Evolutionary conservation across 2,113 vertebrate species (phyloP).

Genomic region (Melanerpes aurifrons): DNA sequence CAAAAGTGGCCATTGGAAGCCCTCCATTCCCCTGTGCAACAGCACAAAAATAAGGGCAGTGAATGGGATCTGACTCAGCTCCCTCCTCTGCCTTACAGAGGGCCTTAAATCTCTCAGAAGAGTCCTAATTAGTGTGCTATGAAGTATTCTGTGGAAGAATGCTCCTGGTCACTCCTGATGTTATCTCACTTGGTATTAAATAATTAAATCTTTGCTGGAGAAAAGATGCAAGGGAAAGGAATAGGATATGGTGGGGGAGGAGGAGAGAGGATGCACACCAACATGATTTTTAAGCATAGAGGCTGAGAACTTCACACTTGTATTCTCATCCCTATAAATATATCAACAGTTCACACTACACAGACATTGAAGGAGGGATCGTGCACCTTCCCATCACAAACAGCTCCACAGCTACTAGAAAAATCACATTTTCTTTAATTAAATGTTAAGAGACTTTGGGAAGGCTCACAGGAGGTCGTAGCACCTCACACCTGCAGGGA

Average conservation of each 20-base stretch:
- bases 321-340: not conserved
- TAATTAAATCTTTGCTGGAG: conserved; percentile 48
- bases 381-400: not conserved
- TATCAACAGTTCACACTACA: not conserved
- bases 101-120: conserved; percentile 40
- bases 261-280: not conserved
- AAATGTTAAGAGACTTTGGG: not conserved
- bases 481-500: not conserved
- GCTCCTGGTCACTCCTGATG: conserved; percentile 27
- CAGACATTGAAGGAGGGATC: not conserved
- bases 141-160: conserved; percentile 34
- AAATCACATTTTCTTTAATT: not conserved
- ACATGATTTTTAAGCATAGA: not conserved
- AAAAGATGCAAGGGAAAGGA: not conserved
- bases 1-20: not conserved
- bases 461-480: not conserved
- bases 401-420: not conserved
- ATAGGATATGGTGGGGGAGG: no score
- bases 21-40: not conserved
- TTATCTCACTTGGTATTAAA: conserved; percentile 57
- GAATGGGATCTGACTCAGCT: not conserved
- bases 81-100: conserved; percentile 29
- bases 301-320: not conserved
- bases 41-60: not conserved
- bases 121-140: conserved; percentile 46